Conservation (phyloP, 2,113 vertebrate species). For the Lasiurus cinereus region DNA sequence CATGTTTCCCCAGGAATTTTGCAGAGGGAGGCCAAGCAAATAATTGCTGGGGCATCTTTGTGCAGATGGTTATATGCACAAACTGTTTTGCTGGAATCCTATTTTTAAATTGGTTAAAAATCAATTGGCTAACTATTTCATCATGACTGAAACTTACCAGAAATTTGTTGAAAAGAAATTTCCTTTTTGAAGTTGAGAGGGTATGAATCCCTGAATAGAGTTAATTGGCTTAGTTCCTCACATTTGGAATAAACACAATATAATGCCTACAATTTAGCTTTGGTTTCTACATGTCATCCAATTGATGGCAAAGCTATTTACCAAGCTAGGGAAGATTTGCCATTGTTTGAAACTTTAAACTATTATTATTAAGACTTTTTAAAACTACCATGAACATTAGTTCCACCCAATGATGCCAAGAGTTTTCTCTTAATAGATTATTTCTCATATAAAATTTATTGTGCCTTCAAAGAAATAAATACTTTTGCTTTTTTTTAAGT, state of each 20-base stretch:
- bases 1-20: conserved; percentile 66
- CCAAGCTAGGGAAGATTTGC: background rate
- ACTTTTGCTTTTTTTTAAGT: background rate
- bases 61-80: conserved; percentile 54
- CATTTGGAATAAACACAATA: conserved; percentile 56
- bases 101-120: conserved; percentile 69
- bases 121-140: conserved; percentile 65
- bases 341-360: background rate
- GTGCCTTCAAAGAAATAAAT: background rate
- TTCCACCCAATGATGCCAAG: background rate
- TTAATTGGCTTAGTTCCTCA: conserved; percentile 55
- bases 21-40: conserved; percentile 38
- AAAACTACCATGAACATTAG: background rate
- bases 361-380: background rate
- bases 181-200: conserved; percentile 59
- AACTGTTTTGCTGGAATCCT: conserved; percentile 65
- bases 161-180: conserved; percentile 65
- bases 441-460: conserved; percentile 16
- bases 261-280: conserved; percentile 50
- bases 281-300: conserved; percentile 36
- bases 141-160: conserved; percentile 60
- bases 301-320: background rate
- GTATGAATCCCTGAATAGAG: background rate
- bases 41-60: conserved; percentile 47
- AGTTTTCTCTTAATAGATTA: background rate